Conservation (phyloP, 2,888 invertebrate genomes). For the Mesopsocus fuscifrons region DNA sequence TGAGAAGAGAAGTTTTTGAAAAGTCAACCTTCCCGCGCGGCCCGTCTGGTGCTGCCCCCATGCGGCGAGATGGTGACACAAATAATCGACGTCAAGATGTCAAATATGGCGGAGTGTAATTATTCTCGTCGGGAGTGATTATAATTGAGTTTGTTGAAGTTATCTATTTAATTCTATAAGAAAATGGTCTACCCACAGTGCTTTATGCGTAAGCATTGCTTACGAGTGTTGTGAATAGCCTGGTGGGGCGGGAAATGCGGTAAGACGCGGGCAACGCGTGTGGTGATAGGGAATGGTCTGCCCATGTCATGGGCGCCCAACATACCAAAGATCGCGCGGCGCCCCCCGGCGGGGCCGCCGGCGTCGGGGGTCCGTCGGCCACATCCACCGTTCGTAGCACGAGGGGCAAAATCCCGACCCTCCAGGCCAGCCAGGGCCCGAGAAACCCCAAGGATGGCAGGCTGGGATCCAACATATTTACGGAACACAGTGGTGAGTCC, state of each 20-base stretch:
- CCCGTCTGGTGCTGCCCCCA: too few species aligned
- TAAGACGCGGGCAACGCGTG: conserved; percentile 21
- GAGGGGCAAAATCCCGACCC: conserved; percentile 25
- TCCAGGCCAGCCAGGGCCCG: conserved; percentile 54
- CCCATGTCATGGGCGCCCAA: conserved; percentile 70
- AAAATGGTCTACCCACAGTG: too few species aligned
- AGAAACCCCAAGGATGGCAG: conserved; percentile 62
- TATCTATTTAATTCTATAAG: too few species aligned
- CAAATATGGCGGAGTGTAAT: conserved; percentile 31
- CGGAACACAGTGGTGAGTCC: conserved; percentile 79
- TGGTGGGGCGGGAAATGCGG: conserved; percentile 21
- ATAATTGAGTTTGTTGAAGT: too few species aligned
- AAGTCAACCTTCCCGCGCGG: too few species aligned
- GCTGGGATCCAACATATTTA: conserved; percentile 80
- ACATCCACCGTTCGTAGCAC: conserved; percentile 22
- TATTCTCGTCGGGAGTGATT: conserved; percentile 1
- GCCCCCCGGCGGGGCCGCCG: conserved; percentile 33
- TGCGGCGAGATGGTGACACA: too few species aligned
- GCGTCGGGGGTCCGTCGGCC: conserved; percentile 20
- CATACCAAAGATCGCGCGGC: conserved; percentile 79
- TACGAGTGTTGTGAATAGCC: conserved; percentile 14
- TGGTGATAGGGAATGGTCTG: conserved; percentile 21
- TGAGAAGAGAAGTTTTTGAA: too few species aligned
- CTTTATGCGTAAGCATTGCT: too few species aligned
- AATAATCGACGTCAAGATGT: conserved; percentile 36